A percentile compares a stretch with the other conserved stretches of the same genome.
phyloP scores from a whole-genome alignment of 1,140 invertebrate species.

The Zaprionus camerounensis region DNA sequence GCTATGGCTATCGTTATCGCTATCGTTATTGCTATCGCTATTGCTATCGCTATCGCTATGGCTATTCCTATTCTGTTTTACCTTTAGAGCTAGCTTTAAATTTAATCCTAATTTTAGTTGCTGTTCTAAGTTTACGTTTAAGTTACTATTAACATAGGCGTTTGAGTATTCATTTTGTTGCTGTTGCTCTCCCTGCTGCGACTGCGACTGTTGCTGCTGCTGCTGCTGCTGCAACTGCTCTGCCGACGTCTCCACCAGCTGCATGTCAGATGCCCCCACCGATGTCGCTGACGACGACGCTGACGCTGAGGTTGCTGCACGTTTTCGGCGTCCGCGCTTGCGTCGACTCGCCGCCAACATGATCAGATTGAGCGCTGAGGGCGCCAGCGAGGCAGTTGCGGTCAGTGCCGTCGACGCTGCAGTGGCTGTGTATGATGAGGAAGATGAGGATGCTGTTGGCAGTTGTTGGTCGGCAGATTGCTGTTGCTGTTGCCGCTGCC shows the following conservation, averaged over 20 bases:
- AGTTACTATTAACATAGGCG: slow-evolving; percentile 77
- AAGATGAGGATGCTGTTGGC: slow-evolving; percentile 69
- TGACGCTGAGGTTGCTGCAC: slow-evolving; percentile 19
- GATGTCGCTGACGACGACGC: neutral
- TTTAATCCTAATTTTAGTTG: slow-evolving; percentile 33
- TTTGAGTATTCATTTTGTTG: slow-evolving; percentile 79
- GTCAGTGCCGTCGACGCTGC: slow-evolving; percentile 71
- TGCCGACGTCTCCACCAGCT: slow-evolving; percentile 60
- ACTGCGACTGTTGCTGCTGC: slow-evolving; percentile 19
- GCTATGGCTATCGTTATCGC: slow-evolving; percentile 66
- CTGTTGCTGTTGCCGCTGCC: slow-evolving; percentile 12
- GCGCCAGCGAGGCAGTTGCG: slow-evolving; percentile 70
- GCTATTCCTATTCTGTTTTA: slow-evolving; percentile 38
- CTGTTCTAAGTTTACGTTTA: slow-evolving; percentile 43
- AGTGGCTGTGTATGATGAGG: slow-evolving; percentile 68
- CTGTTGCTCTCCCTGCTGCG: slow-evolving; percentile 20
- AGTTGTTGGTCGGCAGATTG: slow-evolving; percentile 51
- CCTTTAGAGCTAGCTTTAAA: slow-evolving; percentile 17
- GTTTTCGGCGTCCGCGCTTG: slow-evolving; percentile 78
- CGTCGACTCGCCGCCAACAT: slow-evolving; percentile 76
- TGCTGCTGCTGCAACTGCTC: slow-evolving; percentile 28
- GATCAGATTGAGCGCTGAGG: slow-evolving; percentile 75
- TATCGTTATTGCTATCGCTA: slow-evolving; percentile 70
- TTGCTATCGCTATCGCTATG: slow-evolving; percentile 60
- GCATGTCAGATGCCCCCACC: slow-evolving; percentile 53